Percentiles rank a stretch among this genome's conserved stretches.
Evolutionary conservation across 2,113 vertebrate genomes (phyloP).

Genomic region (Pionites leucogaster): DNA sequence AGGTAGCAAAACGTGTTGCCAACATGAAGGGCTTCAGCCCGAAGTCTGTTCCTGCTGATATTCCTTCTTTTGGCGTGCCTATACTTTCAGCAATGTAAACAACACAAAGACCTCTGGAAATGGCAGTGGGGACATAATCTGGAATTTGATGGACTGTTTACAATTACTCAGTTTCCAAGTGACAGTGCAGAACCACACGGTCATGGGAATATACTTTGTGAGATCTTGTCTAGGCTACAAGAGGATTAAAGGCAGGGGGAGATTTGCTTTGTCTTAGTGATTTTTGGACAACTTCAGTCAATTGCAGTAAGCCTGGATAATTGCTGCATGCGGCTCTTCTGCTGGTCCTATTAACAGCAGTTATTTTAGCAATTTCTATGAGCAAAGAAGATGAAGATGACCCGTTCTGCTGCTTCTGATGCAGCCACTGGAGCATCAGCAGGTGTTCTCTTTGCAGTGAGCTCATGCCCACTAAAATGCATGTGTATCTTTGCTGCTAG

Average conservation of each 20-base stretch:
- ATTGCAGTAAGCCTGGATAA: background rate
- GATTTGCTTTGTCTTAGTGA: constrained; percentile 19
- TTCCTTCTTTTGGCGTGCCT: background rate
- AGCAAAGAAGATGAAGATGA: background rate
- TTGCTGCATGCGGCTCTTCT: background rate
- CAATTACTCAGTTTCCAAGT: background rate
- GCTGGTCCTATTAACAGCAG: background rate
- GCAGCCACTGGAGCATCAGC: background rate
- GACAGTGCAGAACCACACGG: background rate
- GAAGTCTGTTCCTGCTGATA: background rate
- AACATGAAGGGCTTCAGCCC: background rate
- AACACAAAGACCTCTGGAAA: background rate
- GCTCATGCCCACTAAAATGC: background rate
- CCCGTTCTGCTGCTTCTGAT: background rate
- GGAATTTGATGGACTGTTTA: background rate
- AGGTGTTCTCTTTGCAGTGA: background rate
- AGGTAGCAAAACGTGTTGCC: background rate
- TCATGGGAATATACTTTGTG: background rate
- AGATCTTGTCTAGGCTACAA: background rate
- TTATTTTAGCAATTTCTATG: background rate
- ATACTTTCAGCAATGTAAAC: background rate
- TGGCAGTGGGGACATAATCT: background rate
- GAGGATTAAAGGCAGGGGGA: background rate
- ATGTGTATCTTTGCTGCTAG: background rate
- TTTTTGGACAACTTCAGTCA: background rate